A percentile compares a stretch with the other conserved stretches of the same genome.
These are phyloP conservation scores for Bufo bufo DNA, from an alignment of 2,113 vertebrate genomes.

Conservation along the genomic window DNA sequence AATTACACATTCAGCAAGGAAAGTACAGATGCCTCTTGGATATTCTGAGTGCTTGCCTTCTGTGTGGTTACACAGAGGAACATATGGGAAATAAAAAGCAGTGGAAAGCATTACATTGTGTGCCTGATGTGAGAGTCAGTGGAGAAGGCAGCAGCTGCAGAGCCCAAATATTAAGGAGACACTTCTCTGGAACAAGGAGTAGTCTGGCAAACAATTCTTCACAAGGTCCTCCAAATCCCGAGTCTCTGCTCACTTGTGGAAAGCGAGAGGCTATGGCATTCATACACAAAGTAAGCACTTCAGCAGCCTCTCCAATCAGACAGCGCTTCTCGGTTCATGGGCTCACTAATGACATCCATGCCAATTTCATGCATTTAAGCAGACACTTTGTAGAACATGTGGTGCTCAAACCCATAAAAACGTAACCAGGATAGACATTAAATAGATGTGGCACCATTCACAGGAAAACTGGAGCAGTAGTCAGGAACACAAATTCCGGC, in stretches of 20 bases:
- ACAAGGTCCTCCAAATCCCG: conserved; percentile 51
- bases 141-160: conserved; percentile 57
- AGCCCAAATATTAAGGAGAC: conserved; percentile 61
- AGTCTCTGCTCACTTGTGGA: background rate
- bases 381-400: background rate
- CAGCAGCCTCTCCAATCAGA: conserved; percentile 18
- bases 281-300: background rate
- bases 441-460: background rate
- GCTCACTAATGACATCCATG: background rate
- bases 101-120: conserved; percentile 58
- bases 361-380: background rate
- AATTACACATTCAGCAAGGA: conserved; percentile 48
- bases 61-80: conserved; percentile 62
- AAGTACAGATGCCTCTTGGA: conserved; percentile 51
- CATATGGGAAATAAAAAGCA: conserved; percentile 57
- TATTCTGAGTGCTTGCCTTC: conserved; percentile 59
- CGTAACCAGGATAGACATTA: background rate
- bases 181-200: conserved; percentile 18
- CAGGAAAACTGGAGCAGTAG: background rate
- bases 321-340: background rate
- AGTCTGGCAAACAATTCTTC: conserved; percentile 33
- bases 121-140: conserved; percentile 62
- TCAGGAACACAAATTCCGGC: background rate
- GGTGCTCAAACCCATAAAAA: background rate
- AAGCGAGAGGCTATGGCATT: conserved; percentile 28